Base-by-base conservation (phyloP, 2,797 vertebrate species). In the Arremon aurantiirostris region DNA sequence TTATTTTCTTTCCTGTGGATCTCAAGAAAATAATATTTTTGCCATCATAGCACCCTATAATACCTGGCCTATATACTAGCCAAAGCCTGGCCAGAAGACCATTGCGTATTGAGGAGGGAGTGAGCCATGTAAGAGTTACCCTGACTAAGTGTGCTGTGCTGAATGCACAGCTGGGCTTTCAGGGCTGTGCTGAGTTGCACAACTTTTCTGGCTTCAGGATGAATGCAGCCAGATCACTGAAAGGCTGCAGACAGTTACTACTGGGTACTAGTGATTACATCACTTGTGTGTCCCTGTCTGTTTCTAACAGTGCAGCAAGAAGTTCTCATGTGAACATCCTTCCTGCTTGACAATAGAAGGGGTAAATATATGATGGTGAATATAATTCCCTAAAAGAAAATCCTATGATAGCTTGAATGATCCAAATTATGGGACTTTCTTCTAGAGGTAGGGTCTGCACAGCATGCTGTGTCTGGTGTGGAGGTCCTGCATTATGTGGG, bases 171-270 rank as follows among this genome's bases (percentile, higher is more conserved):
- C 16, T 26, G n/a, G 6, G 11, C 11, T 32, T 49, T 34, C 35
- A 65, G 69, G 52, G 35, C 42, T 57, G 21, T 64, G 30, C 37
- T 50, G 37, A 19, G 5, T 16, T 56, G 15, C n/a, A 75, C 16
- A 19, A 2, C n/a, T 64, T 75, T 18, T 23, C 6, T 26, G 41
- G 8, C 22, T 42, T 27, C 37, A 35, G 16, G 10, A 22, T 35
- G 7, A 32, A 28, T 2, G 3, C 27, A 49, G 18, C 7, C 35
- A 42, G 15, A 11, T 24, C 12, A 23, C 10, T 21, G 19, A 12
- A 65, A n/a, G 10, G 2, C 35, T 2, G 1, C 28, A 28, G 18
- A 12, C 9, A 49, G 13, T 26, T 44, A 19, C 9, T 4, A 3
- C 47, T n/a, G 47, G 26, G 4, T 60, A 8, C 35, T 5, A 17